Evolutionary conservation across 2,113 vertebrate genomes (phyloP), one percentile per base, ranked within the genome.

Genomic region (Callipepla squamata): DNA sequence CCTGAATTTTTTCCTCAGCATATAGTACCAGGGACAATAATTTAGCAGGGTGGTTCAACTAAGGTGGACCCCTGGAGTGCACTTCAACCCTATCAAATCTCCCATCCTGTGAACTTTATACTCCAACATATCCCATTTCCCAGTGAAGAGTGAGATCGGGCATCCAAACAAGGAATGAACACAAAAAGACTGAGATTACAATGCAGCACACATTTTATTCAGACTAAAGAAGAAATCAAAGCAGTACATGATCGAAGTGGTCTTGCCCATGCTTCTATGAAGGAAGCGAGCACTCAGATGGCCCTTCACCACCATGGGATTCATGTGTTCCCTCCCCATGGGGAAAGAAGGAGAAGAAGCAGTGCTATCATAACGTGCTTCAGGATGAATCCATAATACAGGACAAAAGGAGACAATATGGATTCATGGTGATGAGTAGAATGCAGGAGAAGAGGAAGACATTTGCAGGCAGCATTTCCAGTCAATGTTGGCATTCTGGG

Each of bases 71-170:
- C 47, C 47, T 5, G 20, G 11, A 20, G 20, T 22, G 20, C 20
- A 5, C 2, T 48, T 5, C 20, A 22, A 48, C 20, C 47, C 47
- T 11, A 48, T 42, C 1, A 8, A 13, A 9, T 47, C 20, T 9
- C 21, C 22, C 21, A 22, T 48, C 11, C 47, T 21, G 21, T 19
- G 20, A 48, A 48, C 20, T 48, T 48, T 48, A 48, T 9, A 22
- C 47, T 12, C 9, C 10, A 36, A 7, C 4, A 6, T 22, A 58
- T 20, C 40, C 4, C 14, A 25, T 42, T 30, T 45, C 12, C 20
- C 40, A 3, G 1, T 2, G 1, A 4, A 13, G 13, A 66, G 13
- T 7, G 10, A 8, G 10, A 4, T 9, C 15, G 40, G 4, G 4
- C 28, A 40, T 11, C 48, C 32, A 9, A 63, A 18, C 1, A 28